Base-by-base conservation (phyloP, 2,888 invertebrate species). In the Oligia strigilis region DNA sequence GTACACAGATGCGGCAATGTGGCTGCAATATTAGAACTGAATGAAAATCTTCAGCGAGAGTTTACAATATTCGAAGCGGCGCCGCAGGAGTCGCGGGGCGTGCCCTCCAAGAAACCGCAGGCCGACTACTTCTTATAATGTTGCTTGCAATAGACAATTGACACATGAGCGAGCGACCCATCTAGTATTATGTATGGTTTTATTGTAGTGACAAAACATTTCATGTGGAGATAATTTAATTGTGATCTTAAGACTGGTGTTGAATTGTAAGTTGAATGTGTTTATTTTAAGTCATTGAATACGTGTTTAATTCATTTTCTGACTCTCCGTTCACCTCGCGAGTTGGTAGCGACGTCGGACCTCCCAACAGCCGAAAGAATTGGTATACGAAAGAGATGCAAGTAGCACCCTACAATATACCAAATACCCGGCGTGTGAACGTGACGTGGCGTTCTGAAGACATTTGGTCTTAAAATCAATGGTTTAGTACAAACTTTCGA, bases 61-160 rank as follows among this genome's bases (percentile, higher is more conserved):
- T 99, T 99, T 95, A 99, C 99, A 89, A 99, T 99, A 97, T 99
- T 99, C 96, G 99, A 99, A 97, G 99, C 99, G 70, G 99, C 99
- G 14, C 99, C 99, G 66, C 99, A 99, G 96, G 99, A 99, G 96
- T 98, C 99, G 83, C 97, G 99, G 92, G 99, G 99, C 66, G 98
- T 99, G 90, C 99, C 99, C 75, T 99, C 99, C 70, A 99, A 99
- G 97, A 99, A 99, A 94, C 99, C 99, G 23, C 99, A 99, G 95
- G 99, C 99, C 1, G 99, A 99, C 97, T 99, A 99, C 97, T 99
- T 99, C 96, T 98, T 99, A 97, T 99, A 98, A 98, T 97, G 94
- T 93, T 93, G 90, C 92, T 84, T 93, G 89, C 92, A 88, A 92
- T 93, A 94, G 93, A 94, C 92, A 92, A 88, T 91, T 87, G 81